Percentiles rank a stretch among this genome's conserved stretches.
Evolutionary conservation across 2,888 invertebrate genomes (phyloP).

Genomic region (Chymomyza fuscimana): DNA sequence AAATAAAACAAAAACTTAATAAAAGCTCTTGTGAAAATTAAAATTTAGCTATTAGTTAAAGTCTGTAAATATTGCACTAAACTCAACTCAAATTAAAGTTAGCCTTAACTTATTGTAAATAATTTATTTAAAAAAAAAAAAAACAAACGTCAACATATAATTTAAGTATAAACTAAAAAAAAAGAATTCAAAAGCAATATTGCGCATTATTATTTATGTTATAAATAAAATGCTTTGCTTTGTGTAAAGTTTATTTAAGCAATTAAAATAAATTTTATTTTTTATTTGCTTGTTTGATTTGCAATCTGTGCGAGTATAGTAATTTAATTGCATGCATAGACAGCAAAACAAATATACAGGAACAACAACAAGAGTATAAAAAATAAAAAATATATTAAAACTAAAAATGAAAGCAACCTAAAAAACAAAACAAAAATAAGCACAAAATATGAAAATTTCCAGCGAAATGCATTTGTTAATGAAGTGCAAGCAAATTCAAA

Average conservation of each 20-base stretch:
- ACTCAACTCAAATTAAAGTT: background rate
- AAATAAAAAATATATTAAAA: background rate
- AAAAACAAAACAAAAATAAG: background rate
- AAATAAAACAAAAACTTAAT: background rate
- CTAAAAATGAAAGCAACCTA: slow-evolving; percentile 6
- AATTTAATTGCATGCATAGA: slow-evolving; percentile 34
- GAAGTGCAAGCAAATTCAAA: background rate
- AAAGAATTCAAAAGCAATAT: slow-evolving; percentile 43
- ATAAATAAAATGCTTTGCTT: background rate
- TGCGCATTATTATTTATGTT: slow-evolving; percentile 35
- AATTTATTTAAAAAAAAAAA: slow-evolving; percentile 49
- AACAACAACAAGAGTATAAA: slow-evolving; percentile 17
- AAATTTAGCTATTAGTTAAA: background rate
- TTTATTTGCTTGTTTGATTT: slow-evolving; percentile 23
- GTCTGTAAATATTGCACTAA: background rate
- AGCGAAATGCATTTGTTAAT: slow-evolving; percentile 14
- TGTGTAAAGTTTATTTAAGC: slow-evolving; percentile 16
- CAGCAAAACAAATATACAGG: slow-evolving; percentile 47
- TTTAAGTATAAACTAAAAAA: slow-evolving; percentile 36
- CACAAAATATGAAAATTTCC: slow-evolving; percentile 8
- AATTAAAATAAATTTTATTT: slow-evolving; percentile 27
- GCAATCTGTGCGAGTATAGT: slow-evolving; percentile 37
- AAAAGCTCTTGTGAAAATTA: background rate
- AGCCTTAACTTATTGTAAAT: slow-evolving; percentile 49
- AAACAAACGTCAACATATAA: slow-evolving; percentile 17